phyloP scores from a whole-genome alignment of 2,888 invertebrate species.

The Mayetiola destructor region DNA sequence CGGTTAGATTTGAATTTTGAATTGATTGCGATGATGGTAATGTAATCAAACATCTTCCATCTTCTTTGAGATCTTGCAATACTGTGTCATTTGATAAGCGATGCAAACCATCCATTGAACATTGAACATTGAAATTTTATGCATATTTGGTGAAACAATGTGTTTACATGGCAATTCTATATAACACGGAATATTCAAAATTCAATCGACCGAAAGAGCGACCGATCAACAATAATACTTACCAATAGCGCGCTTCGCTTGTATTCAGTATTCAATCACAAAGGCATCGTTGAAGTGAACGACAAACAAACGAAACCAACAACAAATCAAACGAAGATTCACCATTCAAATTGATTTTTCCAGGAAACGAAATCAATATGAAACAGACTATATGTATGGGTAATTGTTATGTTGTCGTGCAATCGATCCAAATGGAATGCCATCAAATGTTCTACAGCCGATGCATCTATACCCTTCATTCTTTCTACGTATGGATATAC shows the following conservation, averaged over 20 bases:
- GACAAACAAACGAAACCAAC: background rate
- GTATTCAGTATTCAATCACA: too few species aligned
- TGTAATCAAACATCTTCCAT: constrained; percentile 4
- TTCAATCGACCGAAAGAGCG: too few species aligned
- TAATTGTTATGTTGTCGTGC: background rate
- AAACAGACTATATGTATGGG: background rate
- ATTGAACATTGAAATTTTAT: too few species aligned
- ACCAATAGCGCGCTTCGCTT: too few species aligned
- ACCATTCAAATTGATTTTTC: constrained; percentile 11
- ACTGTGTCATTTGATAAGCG: background rate
- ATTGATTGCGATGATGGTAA: constrained; percentile 8
- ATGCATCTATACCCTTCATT: background rate
- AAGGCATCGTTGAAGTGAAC: too few species aligned
- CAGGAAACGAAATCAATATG: constrained; percentile 8
- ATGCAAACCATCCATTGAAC: too few species aligned
- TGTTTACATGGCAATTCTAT: background rate
- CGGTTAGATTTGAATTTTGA: too few species aligned
- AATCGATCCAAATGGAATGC: background rate
- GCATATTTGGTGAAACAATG: too few species aligned
- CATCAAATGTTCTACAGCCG: constrained; percentile 1
- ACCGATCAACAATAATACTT: too few species aligned
- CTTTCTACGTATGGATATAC: too few species aligned
- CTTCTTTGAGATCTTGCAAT: background rate
- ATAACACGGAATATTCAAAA: background rate
- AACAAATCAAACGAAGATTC: background rate